These are phyloP conservation scores for Drepanosiphum platanoidis DNA, from an alignment of 2,888 invertebrate species.

Conservation along the genomic window DNA sequence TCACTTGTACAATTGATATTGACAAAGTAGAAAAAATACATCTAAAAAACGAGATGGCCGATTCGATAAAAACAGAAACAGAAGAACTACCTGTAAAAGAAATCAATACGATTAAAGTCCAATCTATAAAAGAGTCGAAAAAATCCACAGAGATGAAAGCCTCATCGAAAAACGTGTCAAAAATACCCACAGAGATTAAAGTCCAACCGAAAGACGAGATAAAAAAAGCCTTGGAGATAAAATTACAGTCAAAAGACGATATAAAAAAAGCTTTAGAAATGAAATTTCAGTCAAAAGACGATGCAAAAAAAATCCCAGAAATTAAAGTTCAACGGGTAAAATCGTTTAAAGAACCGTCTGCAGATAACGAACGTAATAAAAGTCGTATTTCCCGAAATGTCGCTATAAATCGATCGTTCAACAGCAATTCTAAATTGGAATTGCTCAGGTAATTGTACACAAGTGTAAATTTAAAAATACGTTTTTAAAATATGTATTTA, in stretches of 20 bases:
- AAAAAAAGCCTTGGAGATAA: not conserved
- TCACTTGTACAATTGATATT: slow-evolving; percentile 43
- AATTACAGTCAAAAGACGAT: slow-evolving; percentile 9
- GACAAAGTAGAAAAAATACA: slow-evolving; percentile 37
- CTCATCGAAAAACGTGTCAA: not conserved
- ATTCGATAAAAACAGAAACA: slow-evolving; percentile 5
- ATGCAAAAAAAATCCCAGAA: slow-evolving; percentile 35
- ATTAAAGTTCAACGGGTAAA: slow-evolving; percentile 34
- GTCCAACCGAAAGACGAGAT: not conserved
- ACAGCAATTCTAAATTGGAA: slow-evolving; percentile 55
- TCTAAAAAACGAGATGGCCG: slow-evolving; percentile 16
- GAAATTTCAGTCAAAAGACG: slow-evolving; percentile 14
- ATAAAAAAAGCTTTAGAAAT: slow-evolving; percentile 4
- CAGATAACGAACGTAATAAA: slow-evolving; percentile 18
- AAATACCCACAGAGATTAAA: not conserved
- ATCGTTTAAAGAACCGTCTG: not conserved
- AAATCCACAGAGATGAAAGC: not conserved
- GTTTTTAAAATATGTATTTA: not conserved
- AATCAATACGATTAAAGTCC: not conserved
- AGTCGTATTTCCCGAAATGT: slow-evolving; percentile 51
- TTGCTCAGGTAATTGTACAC: slow-evolving; percentile 35
- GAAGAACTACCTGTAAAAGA: slow-evolving; percentile 2
- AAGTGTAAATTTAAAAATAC: too few species aligned
- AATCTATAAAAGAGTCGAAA: too few species aligned
- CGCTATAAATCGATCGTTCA: slow-evolving; percentile 56